These are phyloP conservation scores for Hemibagrus wyckioides DNA, from an alignment of 2,113 vertebrate genomes.

Conservation along the genomic window DNA sequence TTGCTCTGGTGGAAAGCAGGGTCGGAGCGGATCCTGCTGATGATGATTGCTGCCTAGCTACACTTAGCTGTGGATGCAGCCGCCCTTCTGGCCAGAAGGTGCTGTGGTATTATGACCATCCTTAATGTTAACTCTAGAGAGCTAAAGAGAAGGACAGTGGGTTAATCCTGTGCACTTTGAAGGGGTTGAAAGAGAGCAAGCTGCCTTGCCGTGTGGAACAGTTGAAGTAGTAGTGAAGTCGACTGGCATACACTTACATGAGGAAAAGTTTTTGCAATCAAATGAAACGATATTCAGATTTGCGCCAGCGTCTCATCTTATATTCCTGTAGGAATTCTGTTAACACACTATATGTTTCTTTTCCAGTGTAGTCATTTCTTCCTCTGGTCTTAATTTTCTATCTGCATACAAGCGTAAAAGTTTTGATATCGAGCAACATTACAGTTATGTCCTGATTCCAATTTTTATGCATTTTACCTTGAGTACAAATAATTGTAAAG, in stretches of 20 bases:
- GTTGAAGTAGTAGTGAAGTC: conserved; percentile 6
- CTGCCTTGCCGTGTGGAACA: conserved; percentile 25
- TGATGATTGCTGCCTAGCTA: conserved; percentile 36
- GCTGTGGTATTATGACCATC: conserved; percentile 62
- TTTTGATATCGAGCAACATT: not conserved
- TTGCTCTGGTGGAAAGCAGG: conserved; percentile 40
- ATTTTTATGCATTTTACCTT: not conserved
- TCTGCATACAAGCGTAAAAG: not conserved
- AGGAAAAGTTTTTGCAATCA: not conserved
- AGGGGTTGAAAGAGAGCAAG: conserved; percentile 50
- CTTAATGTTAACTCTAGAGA: conserved; percentile 58
- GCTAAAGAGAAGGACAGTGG: conserved; percentile 39
- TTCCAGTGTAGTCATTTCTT: not conserved
- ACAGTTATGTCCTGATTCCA: not conserved
- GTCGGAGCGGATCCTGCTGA: conserved; percentile 39
- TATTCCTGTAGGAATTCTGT: not conserved
- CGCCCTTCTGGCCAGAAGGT: conserved; percentile 47
- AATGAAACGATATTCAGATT: not conserved
- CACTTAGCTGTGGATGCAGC: conserved; percentile 50
- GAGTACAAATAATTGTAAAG: not conserved
- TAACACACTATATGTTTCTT: not conserved
- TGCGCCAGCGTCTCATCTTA: not conserved
- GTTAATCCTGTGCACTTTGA: conserved; percentile 55
- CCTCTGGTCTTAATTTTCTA: not conserved
- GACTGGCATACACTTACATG: not conserved